A percentile compares a stretch with the other conserved stretches of the same genome.
Conservation (phyloP, 2,113 vertebrate genomes). For the Cichladusa arquata region DNA sequence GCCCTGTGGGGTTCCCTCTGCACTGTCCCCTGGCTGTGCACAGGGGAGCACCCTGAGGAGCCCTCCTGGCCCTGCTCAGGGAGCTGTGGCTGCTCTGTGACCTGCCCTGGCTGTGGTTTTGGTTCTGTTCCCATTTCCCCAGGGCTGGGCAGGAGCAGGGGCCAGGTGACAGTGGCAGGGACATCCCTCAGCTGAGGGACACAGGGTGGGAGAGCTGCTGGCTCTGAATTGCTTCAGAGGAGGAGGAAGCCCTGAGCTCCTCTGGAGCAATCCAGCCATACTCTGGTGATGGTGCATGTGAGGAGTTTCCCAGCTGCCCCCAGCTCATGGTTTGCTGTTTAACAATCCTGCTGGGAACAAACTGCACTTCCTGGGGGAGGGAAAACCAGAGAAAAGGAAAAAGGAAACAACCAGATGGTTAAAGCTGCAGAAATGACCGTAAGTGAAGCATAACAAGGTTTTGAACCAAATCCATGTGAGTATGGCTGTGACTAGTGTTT, state of each 20-base stretch:
- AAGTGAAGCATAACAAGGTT: neutral
- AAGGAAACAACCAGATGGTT: neutral
- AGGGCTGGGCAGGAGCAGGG: constrained; percentile 6
- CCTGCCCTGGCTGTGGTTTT: neutral
- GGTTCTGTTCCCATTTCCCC: neutral
- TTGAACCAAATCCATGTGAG: constrained; percentile 21
- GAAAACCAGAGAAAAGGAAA: neutral
- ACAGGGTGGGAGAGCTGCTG: neutral
- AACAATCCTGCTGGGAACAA: neutral
- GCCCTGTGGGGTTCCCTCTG: constrained; percentile 28
- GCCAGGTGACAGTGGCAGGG: neutral
- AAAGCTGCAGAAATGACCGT: constrained; percentile 7
- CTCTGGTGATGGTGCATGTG: neutral
- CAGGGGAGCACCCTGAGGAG: neutral
- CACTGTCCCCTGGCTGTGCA: constrained; percentile 13
- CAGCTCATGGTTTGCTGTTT: neutral
- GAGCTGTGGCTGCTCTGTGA: neutral
- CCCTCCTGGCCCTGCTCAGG: neutral
- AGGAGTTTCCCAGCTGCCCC: neutral
- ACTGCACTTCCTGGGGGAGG: neutral
- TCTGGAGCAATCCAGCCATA: neutral
- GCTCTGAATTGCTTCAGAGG: constrained; percentile 11
- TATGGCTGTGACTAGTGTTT: constrained; percentile 12
- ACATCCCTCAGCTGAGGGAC: neutral
- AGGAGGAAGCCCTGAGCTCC: neutral